Evolutionary conservation across 2,797 vertebrate species (phyloP).

Genomic region (Staurois parvus): DNA sequence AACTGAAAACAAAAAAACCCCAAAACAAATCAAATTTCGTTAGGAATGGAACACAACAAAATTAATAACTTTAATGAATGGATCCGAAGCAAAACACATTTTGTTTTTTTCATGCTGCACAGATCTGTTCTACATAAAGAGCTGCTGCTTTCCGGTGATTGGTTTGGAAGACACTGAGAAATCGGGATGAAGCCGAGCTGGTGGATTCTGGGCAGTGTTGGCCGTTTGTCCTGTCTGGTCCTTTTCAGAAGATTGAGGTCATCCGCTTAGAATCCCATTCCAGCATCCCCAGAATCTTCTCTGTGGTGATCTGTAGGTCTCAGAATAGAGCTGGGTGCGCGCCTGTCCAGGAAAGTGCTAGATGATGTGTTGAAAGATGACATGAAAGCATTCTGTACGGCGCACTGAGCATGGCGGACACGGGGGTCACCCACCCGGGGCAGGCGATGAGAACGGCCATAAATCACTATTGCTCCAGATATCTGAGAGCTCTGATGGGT

Average conservation of each 20-base stretch:
- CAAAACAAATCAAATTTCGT: too few relatives aligned
- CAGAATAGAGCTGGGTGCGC: not conserved
- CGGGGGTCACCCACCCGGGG: not conserved
- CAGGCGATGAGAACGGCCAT: not conserved
- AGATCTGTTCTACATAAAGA: not conserved
- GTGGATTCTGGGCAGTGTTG: not conserved
- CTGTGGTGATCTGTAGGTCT: not conserved
- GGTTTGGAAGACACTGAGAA: not conserved
- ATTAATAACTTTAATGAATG: too few relatives aligned
- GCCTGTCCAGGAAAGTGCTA: not conserved
- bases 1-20: too few relatives aligned
- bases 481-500: not conserved
- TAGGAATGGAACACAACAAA: too few relatives aligned
- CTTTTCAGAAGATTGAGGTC: not conserved
- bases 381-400: constrained; percentile 3
- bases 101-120: too few relatives aligned
- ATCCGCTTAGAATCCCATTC: not conserved
- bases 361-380: constrained; percentile 10
- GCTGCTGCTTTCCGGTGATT: not conserved
- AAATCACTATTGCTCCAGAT: not conserved
- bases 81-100: too few relatives aligned
- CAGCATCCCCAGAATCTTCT: not conserved
- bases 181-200: not conserved
- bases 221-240: not conserved
- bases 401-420: not conserved